Conservation (phyloP, 2,888 invertebrate species). For the Onthophagus sagittarius region DNA sequence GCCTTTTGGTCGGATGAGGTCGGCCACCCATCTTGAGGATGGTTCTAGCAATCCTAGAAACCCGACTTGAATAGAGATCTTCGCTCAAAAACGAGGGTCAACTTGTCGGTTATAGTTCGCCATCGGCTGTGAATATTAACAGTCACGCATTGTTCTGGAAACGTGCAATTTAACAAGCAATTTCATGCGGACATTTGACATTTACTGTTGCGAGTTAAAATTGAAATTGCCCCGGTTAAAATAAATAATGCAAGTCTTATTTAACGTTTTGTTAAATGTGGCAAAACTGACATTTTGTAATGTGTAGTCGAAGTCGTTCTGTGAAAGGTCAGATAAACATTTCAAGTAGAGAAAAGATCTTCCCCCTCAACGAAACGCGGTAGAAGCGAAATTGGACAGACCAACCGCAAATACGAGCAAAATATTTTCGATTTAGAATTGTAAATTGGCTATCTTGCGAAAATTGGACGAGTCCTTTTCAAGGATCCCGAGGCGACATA, state of each 20-base stretch:
- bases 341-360: background rate
- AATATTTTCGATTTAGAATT: background rate
- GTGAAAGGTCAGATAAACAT: background rate
- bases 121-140: background rate
- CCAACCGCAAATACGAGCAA: background rate
- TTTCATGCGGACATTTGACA: background rate
- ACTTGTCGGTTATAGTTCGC: background rate
- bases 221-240: background rate
- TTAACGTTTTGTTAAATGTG: background rate
- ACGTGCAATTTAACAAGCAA: background rate
- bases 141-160: background rate
- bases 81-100: constrained; percentile 3
- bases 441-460: background rate
- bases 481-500: background rate
- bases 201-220: background rate
- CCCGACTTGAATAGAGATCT: constrained; percentile 5
- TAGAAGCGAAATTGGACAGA: background rate
- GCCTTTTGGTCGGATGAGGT: background rate
- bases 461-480: background rate
- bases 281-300: background rate
- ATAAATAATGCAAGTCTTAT: background rate
- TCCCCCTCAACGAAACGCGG: background rate
- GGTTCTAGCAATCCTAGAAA: background rate
- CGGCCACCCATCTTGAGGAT: background rate
- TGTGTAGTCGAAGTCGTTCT: background rate